Base-by-base conservation (phyloP, 1,140 invertebrate genomes). In the Cotesia vestalis region DNA sequence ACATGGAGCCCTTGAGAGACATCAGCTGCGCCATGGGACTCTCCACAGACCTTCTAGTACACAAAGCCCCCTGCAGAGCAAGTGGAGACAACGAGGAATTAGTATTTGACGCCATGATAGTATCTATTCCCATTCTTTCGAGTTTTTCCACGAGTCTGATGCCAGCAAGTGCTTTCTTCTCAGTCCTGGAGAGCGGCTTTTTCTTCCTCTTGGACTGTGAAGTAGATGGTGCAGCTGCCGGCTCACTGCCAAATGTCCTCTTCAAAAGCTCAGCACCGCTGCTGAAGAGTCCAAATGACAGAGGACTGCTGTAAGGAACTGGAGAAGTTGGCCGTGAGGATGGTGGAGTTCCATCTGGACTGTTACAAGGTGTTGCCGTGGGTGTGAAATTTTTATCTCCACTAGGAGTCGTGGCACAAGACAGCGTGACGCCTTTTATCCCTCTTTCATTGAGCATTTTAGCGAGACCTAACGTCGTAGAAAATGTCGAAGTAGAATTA, bases 281-380 rank as follows among this genome's bases (percentile, higher is more conserved):
- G 11, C 89, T 89, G 55, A 93, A 89, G 35, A 92, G 79, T 12
- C 91, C 90, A 71, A 93, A 89, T 4, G 92, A 86, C 3, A 91
- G 90, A 3, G 89, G 69, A 72, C 87, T 86, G 4, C 79, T 77
- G 0, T 70, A 60, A 4, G 83, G 85, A 3, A 88, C 87, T 8
- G 89, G 86, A 27, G 92, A 89, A 73, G 88, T 83, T 71, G 90
- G 84, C 77, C 92, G 80, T 36, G 92, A 88, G 71, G 90, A 84
- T 3, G 85, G 84, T 12, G 89, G 86, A 81, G 89, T 87, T 74
- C 89, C 87, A 81, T 91, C 90, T 2, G 93, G 92, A 85, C 92
- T 94, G 74, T 95, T 95, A 69, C 92, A 94, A 3, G 95, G 95
- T 12, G 94, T 95, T 0, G 94, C 91, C 0, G 94, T 95, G 4